phyloP scores from a whole-genome alignment of 2,113 vertebrate species.

The Ahaetulla prasina region DNA sequence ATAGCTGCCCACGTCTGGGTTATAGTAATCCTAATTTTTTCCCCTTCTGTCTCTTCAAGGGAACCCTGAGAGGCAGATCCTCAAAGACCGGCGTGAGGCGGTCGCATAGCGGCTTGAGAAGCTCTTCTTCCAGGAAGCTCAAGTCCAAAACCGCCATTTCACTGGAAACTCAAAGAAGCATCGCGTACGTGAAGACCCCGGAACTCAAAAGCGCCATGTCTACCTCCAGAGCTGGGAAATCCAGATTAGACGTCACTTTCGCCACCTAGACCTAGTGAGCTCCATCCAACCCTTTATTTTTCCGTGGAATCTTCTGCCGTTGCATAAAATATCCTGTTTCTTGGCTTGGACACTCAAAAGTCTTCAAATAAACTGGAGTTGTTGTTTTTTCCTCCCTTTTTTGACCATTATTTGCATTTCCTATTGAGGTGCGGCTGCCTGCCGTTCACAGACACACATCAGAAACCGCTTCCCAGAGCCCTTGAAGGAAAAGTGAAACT shows the following conservation, averaged over 20 bases:
- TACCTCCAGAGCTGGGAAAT: neutral
- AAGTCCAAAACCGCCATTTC: neutral
- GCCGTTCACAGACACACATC: too few relatives aligned
- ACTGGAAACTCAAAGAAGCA: fast-evolving
- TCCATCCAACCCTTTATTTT: neutral
- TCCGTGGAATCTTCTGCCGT: neutral
- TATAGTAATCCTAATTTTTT: neutral
- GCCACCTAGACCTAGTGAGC: neutral
- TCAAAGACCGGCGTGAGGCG: neutral
- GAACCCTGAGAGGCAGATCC: neutral
- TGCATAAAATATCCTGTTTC: neutral
- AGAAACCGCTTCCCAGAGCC: neutral
- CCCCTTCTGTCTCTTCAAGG: neutral
- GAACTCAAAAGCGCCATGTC: neutral
- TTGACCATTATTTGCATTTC: neutral
- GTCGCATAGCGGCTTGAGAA: neutral
- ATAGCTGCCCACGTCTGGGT: neutral
- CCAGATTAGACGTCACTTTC: neutral
- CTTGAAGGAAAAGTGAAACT: neutral
- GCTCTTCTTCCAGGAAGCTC: neutral
- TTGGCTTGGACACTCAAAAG: neutral
- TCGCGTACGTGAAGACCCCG: neutral
- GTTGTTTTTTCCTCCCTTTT: neutral
- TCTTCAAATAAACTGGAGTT: neutral
- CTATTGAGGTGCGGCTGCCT: neutral